Evolutionary conservation across 2,113 vertebrate genomes (phyloP).

Genomic region (Pseudorectes ferrugineus): DNA sequence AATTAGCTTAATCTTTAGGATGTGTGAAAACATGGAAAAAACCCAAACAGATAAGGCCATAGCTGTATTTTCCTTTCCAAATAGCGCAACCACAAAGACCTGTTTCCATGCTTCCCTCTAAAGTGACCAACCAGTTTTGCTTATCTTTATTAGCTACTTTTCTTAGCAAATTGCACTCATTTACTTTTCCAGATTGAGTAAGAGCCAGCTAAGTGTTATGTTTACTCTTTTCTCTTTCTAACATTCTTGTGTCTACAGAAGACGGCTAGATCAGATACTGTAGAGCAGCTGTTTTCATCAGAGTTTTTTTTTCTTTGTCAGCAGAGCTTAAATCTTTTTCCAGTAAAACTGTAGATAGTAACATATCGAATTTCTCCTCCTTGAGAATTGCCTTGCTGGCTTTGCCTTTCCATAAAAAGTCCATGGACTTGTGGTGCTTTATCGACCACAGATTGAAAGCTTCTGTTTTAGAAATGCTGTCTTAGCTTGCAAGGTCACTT

Average conservation of each 20-base stretch:
- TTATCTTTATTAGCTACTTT: background rate
- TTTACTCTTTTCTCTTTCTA: background rate
- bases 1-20: background rate
- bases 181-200: background rate
- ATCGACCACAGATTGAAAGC: background rate
- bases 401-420: background rate
- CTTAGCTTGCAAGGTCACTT: background rate
- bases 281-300: background rate
- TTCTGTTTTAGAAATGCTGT: background rate
- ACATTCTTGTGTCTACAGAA: background rate
- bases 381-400: background rate
- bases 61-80: background rate
- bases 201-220: background rate
- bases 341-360: background rate
- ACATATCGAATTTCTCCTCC: background rate
- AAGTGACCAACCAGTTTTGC: background rate
- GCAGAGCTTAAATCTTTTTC: background rate
- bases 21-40: background rate
- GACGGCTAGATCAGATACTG: background rate
- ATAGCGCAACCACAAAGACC: background rate
- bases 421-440: accelerated
- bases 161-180: background rate
- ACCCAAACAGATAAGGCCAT: accelerated
- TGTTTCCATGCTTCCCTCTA: background rate
- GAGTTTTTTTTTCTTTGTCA: background rate